phyloP scores from a whole-genome alignment of 2,797 vertebrate genomes.

The Lemur catta region DNA sequence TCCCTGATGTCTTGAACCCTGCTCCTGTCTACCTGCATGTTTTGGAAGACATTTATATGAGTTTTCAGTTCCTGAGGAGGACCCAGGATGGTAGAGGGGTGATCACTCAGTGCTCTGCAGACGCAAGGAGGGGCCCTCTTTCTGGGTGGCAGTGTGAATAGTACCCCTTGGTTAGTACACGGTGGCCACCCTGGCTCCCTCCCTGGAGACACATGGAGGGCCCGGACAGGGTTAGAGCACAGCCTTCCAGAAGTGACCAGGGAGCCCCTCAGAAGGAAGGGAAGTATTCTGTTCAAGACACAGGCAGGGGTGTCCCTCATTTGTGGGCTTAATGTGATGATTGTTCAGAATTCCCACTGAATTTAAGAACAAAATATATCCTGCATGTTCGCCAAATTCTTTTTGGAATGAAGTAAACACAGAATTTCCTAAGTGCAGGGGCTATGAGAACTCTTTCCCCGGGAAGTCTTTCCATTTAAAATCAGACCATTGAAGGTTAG shows the following conservation, averaged over 20 bases:
- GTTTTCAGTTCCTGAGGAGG: neutral
- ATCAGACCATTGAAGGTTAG: neutral
- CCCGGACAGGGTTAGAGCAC: neutral
- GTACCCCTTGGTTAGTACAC: neutral
- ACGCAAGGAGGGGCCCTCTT: neutral
- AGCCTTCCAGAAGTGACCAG: neutral
- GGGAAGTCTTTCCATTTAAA: neutral
- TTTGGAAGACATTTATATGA: neutral
- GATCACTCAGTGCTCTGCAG: neutral
- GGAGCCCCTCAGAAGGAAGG: neutral
- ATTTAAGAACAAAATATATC: neutral
- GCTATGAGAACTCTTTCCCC: neutral
- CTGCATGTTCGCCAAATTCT: neutral
- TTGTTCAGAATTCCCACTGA: neutral
- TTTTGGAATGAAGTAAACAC: neutral
- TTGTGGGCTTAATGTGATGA: neutral
- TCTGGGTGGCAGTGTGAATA: neutral
- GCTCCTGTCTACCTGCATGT: neutral
- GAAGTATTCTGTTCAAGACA: neutral
- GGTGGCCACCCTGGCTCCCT: neutral
- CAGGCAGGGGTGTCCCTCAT: neutral
- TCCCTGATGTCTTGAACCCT: neutral
- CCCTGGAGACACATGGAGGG: neutral
- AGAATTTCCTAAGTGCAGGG: neutral
- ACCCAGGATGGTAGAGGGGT: rapidly evolving